These are phyloP conservation scores for Magallana angulata DNA, from an alignment of 1,140 invertebrate genomes.

Conservation along the genomic window DNA sequence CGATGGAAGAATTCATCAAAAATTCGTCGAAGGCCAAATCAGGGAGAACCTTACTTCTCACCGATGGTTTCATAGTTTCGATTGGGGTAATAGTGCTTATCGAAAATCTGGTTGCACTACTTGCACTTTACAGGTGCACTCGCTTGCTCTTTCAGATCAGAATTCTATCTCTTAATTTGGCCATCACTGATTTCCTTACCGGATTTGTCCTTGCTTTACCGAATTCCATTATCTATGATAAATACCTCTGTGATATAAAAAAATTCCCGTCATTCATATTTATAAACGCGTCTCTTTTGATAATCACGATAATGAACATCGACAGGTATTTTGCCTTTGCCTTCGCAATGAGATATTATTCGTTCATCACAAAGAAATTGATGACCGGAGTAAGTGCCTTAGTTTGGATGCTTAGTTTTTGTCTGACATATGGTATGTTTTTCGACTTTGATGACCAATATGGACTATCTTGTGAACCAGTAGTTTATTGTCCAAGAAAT, in stretches of 20 bases:
- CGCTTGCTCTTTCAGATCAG: not conserved
- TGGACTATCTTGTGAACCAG: not conserved
- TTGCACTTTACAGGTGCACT: not conserved
- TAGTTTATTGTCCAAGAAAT: not conserved
- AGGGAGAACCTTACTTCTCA: not conserved
- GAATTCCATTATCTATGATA: not conserved
- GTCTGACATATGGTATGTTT: not conserved
- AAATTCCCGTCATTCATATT: not conserved
- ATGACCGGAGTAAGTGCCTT: not conserved
- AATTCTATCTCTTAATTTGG: not conserved
- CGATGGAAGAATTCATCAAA: too few relatives aligned
- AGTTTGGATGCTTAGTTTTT: not conserved
- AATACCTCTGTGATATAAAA: not conserved
- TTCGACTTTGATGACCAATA: not conserved
- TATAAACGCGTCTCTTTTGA: not conserved
- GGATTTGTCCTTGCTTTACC: not conserved
- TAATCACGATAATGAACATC: not conserved
- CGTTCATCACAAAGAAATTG: not conserved
- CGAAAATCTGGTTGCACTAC: not conserved
- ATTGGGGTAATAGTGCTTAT: not conserved
- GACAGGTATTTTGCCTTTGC: not conserved
- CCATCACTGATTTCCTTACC: not conserved
- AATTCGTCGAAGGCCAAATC: too few relatives aligned
- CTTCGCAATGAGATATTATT: not conserved
- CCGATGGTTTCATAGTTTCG: not conserved